Conservation (phyloP, 2,797 vertebrate genomes). For the Characodon lateralis region DNA sequence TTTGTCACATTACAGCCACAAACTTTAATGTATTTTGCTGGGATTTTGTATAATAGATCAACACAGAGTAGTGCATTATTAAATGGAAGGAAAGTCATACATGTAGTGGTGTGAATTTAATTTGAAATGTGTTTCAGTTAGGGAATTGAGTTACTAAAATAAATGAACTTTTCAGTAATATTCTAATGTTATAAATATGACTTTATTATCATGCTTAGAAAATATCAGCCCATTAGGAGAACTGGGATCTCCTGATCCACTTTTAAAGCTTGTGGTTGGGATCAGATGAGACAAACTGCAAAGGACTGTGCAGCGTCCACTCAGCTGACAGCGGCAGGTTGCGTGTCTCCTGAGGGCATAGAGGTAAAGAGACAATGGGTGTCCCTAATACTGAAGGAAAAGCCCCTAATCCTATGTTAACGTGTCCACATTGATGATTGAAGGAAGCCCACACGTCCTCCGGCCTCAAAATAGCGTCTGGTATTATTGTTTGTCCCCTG, state of each 20-base stretch:
- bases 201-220: no score
- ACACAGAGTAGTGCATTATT: not conserved
- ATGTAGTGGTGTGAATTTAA: not conserved
- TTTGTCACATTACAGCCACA: not conserved
- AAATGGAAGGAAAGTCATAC: not conserved
- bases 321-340: slow-evolving; percentile 37
- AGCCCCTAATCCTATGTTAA: slow-evolving; percentile 73
- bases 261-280: not conserved
- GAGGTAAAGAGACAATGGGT: slow-evolving; percentile 62
- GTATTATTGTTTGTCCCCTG: slow-evolving; percentile 54
- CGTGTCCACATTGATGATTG: slow-evolving; percentile 60
- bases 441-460: slow-evolving; percentile 11
- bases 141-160: not conserved
- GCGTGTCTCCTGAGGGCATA: slow-evolving; percentile 44
- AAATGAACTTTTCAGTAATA: not conserved
- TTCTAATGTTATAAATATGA: no score
- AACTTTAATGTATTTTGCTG: not conserved
- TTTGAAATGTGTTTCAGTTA: not conserved
- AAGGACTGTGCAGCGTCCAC: slow-evolving; percentile 13
- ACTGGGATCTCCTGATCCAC: not conserved
- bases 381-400: slow-evolving; percentile 73
- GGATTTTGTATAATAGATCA: not conserved
- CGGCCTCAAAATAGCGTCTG: slow-evolving; percentile 51
- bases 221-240: no score
- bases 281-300: not conserved